These are phyloP conservation scores for Tachyglossus aculeatus DNA, from an alignment of 2,797 vertebrate genomes.

Conservation along the genomic window DNA sequence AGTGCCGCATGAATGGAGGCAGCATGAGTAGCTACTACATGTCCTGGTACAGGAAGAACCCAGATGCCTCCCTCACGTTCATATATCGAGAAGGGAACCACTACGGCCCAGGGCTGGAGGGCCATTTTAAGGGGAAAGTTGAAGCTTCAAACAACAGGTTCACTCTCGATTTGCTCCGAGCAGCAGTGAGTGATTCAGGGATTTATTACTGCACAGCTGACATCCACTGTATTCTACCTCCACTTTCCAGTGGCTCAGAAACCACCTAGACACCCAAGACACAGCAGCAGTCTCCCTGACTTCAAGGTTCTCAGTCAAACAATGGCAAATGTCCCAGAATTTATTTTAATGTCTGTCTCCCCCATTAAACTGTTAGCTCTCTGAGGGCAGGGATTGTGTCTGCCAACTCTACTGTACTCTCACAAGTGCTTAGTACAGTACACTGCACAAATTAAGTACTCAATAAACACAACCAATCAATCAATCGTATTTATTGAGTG, in stretches of 20 bases:
- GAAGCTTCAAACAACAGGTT: not conserved
- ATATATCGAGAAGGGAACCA: not conserved
- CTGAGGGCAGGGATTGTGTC: not conserved
- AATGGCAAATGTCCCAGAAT: too few species aligned
- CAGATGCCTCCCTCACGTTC: not conserved
- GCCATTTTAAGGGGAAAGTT: not conserved
- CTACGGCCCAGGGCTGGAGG: not conserved
- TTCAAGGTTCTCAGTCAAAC: too few species aligned
- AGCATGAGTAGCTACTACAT: not conserved
- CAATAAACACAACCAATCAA: too few species aligned
- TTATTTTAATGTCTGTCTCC: not conserved
- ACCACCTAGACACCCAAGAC: too few species aligned
- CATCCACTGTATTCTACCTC: not conserved
- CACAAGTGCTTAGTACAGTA: too few species aligned
- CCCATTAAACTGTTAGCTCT: not conserved
- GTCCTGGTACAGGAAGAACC: not conserved
- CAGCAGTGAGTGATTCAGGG: not conserved
- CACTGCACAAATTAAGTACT: too few species aligned
- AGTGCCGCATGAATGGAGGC: not conserved
- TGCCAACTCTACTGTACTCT: too few species aligned
- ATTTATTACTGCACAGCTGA: not conserved
- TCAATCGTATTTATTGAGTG: too few species aligned
- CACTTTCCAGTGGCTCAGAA: not conserved
- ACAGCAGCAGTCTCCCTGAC: too few species aligned
- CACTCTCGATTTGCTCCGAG: conserved; percentile 1